Percentiles rank a stretch among this genome's conserved stretches.
Conservation (phyloP, 2,797 vertebrate species). For the Aldrovandia affinis region DNA sequence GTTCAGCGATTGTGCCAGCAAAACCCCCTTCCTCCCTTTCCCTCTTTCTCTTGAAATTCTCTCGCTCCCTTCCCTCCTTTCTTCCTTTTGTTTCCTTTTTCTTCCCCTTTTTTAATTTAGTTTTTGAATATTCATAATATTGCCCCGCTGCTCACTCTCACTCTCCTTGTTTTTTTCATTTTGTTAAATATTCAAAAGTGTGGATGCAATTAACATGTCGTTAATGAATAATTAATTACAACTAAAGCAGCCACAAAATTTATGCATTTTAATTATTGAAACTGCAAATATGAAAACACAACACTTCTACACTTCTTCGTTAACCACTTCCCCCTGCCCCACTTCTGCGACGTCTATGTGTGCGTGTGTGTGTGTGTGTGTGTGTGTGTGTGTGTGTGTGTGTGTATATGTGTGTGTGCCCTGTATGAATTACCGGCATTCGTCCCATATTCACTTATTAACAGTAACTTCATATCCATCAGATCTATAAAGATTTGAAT, state of each 20-base stretch:
- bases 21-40: neutral
- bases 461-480: slow-evolving; percentile 18
- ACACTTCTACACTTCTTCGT: slow-evolving; percentile 47
- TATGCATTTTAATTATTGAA: slow-evolving; percentile 89
- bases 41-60: neutral
- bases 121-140: slow-evolving; percentile 69
- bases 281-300: slow-evolving; percentile 83
- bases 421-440: neutral
- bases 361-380: neutral
- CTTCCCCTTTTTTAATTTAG: slow-evolving; percentile 49
- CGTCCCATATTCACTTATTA: slow-evolving; percentile 10
- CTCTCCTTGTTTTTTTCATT: slow-evolving; percentile 76
- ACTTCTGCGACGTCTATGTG: neutral
- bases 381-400: neutral
- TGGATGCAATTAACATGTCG: slow-evolving; percentile 88
- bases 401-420: neutral
- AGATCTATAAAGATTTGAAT: slow-evolving; percentile 18
- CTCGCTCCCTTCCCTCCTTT: neutral
- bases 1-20: too few species aligned
- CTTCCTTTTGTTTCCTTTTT: slow-evolving; percentile 31
- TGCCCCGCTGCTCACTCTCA: slow-evolving; percentile 62
- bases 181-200: slow-evolving; percentile 89
- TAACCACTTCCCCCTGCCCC: slow-evolving; percentile 19
- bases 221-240: slow-evolving; percentile 93
- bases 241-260: slow-evolving; percentile 85